Percentiles rank a stretch among this genome's conserved stretches.
phyloP scores from a whole-genome alignment of 1,140 invertebrate genomes.

The Drosophila rhopaloa region DNA sequence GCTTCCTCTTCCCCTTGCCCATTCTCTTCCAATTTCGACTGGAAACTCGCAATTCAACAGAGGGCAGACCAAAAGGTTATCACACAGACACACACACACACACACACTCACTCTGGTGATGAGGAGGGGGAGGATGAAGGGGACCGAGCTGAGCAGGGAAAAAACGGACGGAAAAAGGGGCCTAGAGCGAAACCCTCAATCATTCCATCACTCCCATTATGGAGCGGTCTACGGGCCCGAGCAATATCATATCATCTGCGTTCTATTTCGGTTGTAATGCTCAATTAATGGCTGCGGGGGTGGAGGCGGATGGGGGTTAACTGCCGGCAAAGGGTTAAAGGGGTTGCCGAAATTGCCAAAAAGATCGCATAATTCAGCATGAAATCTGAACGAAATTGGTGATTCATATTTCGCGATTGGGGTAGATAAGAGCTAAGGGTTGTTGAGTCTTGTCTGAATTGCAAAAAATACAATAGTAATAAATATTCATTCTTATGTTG shows the following conservation, averaged over 20 bases:
- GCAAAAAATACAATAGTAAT: neutral
- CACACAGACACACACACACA: slow-evolving; percentile 34
- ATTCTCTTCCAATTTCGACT: slow-evolving; percentile 37
- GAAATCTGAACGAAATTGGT: slow-evolving; percentile 26
- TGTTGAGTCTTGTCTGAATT: no score
- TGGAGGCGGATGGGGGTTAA: slow-evolving; percentile 9
- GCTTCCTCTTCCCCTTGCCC: slow-evolving; percentile 21
- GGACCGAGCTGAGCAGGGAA: neutral
- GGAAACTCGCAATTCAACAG: slow-evolving; percentile 37
- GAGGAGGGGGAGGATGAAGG: slow-evolving; percentile 6
- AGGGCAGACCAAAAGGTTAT: slow-evolving; percentile 63
- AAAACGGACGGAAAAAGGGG: slow-evolving; percentile 9
- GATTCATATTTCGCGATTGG: slow-evolving; percentile 8
- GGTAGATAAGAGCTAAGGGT: slow-evolving; percentile 17
- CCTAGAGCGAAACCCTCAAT: slow-evolving; percentile 41
- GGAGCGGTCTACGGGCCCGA: slow-evolving; percentile 20
- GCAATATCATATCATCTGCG: slow-evolving; percentile 28
- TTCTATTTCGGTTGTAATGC: slow-evolving; percentile 31
- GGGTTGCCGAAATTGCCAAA: slow-evolving; percentile 10
- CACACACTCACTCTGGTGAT: neutral
- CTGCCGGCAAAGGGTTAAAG: slow-evolving; percentile 16
- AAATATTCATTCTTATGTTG: neutral
- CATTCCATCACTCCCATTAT: slow-evolving; percentile 48
- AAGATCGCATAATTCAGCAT: slow-evolving; percentile 18
- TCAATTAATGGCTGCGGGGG: slow-evolving; percentile 36